Base-by-base conservation (phyloP, 2,113 vertebrate genomes). In the Cardinalis cardinalis region DNA sequence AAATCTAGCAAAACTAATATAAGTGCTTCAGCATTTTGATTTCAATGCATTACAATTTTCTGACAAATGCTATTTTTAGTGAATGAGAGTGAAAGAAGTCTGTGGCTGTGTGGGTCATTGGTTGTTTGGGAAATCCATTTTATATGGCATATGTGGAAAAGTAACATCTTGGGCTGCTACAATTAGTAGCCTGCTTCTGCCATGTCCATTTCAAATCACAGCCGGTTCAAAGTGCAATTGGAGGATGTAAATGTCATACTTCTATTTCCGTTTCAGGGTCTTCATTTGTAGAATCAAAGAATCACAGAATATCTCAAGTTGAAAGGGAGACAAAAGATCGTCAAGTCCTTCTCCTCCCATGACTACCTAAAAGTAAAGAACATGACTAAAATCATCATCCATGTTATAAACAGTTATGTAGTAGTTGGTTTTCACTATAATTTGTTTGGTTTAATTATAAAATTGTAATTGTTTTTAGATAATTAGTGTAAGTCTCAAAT, bases 221-320 rank as follows among this genome's bases (percentile, higher is more conserved):
- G 19, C 34, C 81, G 48, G 18, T 75, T 36, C 15, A 23, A 87
- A 56, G 32, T 72, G 10, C 29, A 61, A 1, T 41, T 79, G 65
- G 36, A 76, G 31, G 29, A 76, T 32, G 34, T 61, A 88, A 91
- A 88, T 49, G 18, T 59, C 24, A 10, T 44, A 53, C 16, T 87
- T 79, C 60, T 56, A 15, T 66, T 90, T 92, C 63, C 2, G 28
- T 85, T 76, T 84, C 85, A 97, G 95, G 34, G 3, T 63, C 49
- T 34, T 83, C 31, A 49, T 61, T 87, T 1, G 1, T 44, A 71
- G 28, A 59, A 74, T 32, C 41, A 48, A 34, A 85, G 46, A 80
- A 72, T 58, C 46, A 52, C 3, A 25, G 40, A 79, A 36, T 60
- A 72, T 32, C 53, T 72, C 55, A 41, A 53, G 26, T n/a, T 72